phyloP scores from a whole-genome alignment of 2,797 vertebrate species.

The Podarcis lilfordi region DNA sequence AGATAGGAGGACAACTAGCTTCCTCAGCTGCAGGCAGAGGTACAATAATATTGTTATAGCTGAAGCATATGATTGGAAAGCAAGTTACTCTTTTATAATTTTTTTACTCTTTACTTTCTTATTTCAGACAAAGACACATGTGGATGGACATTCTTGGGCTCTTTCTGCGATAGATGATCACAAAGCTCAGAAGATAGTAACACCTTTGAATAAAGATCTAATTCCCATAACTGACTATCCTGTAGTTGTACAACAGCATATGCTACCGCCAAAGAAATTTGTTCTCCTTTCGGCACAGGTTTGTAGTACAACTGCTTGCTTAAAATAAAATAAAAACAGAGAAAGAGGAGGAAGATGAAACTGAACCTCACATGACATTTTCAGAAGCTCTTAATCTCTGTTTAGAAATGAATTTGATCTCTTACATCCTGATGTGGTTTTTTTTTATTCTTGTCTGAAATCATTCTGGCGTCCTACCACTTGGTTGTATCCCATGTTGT shows the following conservation, averaged over 20 bases:
- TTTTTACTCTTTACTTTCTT: not conserved
- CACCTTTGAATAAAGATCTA: conserved; percentile 89
- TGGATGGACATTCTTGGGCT: conserved; percentile 97
- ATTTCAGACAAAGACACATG: conserved; percentile 88
- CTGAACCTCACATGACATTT: not conserved
- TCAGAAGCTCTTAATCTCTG: not conserved
- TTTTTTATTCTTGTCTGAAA: not conserved
- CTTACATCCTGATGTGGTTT: not conserved
- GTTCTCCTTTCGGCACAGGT: conserved; percentile 98
- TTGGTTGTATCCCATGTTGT: not conserved
- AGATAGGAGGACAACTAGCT: not conserved
- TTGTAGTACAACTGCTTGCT: not conserved
- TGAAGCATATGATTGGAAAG: not conserved
- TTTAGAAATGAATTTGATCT: not conserved
- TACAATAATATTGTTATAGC: not conserved
- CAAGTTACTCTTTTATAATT: not conserved
- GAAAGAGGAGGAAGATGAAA: not conserved
- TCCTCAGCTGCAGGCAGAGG: not conserved
- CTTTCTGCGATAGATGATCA: conserved; percentile 89
- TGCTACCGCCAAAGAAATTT: conserved; percentile 90
- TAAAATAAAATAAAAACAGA: not conserved
- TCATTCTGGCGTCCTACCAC: not conserved
- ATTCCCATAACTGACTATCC: conserved; percentile 93
- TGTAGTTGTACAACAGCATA: conserved; percentile 93
- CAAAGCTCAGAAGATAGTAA: conserved; percentile 84